Conservation (phyloP, 2,113 vertebrate species). For the Mastomys natalensis region DNA sequence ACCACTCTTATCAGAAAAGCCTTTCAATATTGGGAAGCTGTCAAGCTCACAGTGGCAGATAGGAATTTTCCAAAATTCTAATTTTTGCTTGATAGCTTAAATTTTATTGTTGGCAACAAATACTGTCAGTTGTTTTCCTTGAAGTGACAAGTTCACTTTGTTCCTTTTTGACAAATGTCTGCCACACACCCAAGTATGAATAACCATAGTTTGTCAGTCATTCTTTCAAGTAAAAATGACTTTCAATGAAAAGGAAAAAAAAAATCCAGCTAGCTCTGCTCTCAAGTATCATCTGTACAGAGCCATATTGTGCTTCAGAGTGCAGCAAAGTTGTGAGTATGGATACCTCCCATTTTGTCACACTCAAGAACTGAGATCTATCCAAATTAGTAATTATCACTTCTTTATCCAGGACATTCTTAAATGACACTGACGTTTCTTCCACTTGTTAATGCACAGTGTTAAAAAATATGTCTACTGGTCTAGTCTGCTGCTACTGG, state of each 20-base stretch:
- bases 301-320: not conserved
- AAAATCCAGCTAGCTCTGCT: not conserved
- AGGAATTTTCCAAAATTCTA: slow-evolving; percentile 74
- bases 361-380: not conserved
- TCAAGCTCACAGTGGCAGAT: slow-evolving; percentile 72
- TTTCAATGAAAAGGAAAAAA: not conserved
- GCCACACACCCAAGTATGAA: slow-evolving; percentile 71
- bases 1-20: slow-evolving; percentile 49
- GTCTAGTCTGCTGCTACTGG: not conserved
- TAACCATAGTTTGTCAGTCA: slow-evolving; percentile 75
- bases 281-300: slow-evolving; percentile 3
- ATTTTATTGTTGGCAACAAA: slow-evolving; percentile 79
- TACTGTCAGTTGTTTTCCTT: slow-evolving; percentile 77
- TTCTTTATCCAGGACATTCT: slow-evolving; percentile 6
- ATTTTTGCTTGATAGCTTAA: slow-evolving; percentile 76
- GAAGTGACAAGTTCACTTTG: slow-evolving; percentile 77
- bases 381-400: slow-evolving; percentile 26
- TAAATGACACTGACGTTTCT: not conserved
- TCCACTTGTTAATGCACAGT: not conserved
- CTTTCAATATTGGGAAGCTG: slow-evolving; percentile 59
- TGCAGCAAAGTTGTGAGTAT: not conserved
- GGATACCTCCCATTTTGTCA: not conserved
- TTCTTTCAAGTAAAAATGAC: slow-evolving; percentile 69
- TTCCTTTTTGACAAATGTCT: slow-evolving; percentile 78
- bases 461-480: not conserved